Base-by-base conservation (phyloP, 2,888 invertebrate genomes). In the Ectobius pallidus region DNA sequence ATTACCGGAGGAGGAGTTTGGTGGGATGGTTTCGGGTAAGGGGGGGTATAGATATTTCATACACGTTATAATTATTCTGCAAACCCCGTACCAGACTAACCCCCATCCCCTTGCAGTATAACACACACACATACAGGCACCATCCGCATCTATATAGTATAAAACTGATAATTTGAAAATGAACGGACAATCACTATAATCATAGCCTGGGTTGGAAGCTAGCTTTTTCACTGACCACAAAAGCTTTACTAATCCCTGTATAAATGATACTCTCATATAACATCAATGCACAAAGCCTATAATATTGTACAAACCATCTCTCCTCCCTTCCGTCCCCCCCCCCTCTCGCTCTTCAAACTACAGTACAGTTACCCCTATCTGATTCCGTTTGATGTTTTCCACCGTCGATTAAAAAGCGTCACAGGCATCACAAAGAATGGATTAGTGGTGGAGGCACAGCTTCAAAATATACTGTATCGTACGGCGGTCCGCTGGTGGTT, bases 131-230 rank as follows among this genome's bases (percentile, higher is more conserved):
- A 30, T 16, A 18, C 44, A n/a, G n/a, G n/a, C n/a, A n/a, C 44
- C 65, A 65, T 65, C 65, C 65, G 46, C 65, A 46, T 58, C 58
- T 58, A 30, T 65, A 46, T 46, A 65, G 44, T 65, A 65, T 65
- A 65, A 65, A 65, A 65, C 71, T 71, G 71, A 71, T 71, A 71
- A 71, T 71, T 71, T 49, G 71, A 71, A 71, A 71, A 71, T 71
- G 71, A 63, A 71, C 71, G 71, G 63, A 71, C 71, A 71, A 71
- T 71, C 71, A 71, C 63, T 65, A 65, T 46, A 65, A 46, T 65
- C 65, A 46, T 46, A 25, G 65, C 46, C 44, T 27, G 65, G 65
- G 46, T 65, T 65, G 65, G 58, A 65, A 27, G 65, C 65, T 46
- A 65, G 65, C 65, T 65, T 65, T 65, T 65, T 65, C 65, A 65